Conservation (phyloP, 2,113 vertebrate genomes). For the Bos indicus region DNA sequence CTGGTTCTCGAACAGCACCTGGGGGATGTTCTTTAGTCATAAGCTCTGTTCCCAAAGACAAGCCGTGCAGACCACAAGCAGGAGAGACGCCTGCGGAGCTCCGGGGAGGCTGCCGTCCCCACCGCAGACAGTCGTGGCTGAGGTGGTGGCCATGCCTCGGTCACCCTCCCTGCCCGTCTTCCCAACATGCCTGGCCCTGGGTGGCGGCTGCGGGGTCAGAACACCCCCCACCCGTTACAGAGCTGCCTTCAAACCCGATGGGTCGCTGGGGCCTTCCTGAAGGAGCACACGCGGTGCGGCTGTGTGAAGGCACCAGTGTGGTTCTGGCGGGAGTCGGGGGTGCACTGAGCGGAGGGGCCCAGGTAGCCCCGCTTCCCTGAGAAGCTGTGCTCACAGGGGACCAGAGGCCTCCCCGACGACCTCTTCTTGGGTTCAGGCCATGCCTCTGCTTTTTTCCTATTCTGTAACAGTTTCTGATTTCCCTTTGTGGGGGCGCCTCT, state of each 20-base stretch:
- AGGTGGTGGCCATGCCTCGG: neutral
- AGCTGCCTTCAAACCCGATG: neutral
- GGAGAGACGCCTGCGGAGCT: neutral
- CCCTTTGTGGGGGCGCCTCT: neutral
- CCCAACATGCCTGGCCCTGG: neutral
- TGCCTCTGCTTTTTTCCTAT: neutral
- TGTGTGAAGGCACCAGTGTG: neutral
- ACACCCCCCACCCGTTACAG: neutral
- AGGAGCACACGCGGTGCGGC: neutral
- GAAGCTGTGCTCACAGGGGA: neutral
- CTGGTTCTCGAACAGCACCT: neutral
- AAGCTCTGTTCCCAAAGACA: neutral
- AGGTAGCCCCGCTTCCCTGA: neutral
- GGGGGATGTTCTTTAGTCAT: neutral
- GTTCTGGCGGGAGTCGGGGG: neutral
- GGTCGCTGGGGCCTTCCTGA: neutral
- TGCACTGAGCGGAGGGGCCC: neutral
- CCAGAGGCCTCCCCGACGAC: neutral
- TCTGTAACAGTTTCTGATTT: neutral
- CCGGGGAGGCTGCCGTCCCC: neutral
- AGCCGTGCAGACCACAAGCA: neutral
- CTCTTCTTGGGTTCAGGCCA: neutral
- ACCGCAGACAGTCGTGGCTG: neutral
- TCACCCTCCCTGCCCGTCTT: neutral
- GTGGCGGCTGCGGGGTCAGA: neutral